Evolutionary conservation across 1,140 invertebrate genomes (phyloP), one percentile per base, ranked within the genome.

Genomic region (Leptopilina clavipes): DNA sequence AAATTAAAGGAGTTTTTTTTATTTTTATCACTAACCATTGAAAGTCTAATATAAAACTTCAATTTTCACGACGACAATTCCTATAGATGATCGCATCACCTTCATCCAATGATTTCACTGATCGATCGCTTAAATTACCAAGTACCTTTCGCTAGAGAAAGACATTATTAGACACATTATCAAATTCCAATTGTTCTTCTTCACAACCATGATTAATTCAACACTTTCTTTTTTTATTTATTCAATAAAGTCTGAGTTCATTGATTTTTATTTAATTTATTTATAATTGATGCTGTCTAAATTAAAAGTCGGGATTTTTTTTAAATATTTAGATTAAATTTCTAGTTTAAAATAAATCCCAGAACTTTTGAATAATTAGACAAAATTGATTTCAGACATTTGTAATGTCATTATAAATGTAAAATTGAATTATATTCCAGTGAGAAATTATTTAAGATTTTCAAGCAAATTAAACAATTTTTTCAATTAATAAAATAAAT

Each of bases 141-240:
- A 71, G 74, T 83, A 52, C 70, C n/a, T 79, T 84, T 84, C 71
- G 75, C 84, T 85, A 85, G 76, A 81, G 82, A 85, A 84, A 84
- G 72, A 84, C 72, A 82, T 70, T 9, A 81, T 81, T 78, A 81
- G 75, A 83, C 76, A 82, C 48, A 77, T 22, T 76, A 19, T 52
- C 31, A 56, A 76, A 52, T 77, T 70, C 73, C 56, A 71, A 43
- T 71, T n/a, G 5, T 3, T 71, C n/a, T 43, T 71, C 40, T 17
- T 71, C 37, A 71, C 37, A 71, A 71, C 70, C 70, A 71, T 71
- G 8, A 71, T 1, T 44, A 17, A 40, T 44, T 71, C 7, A 43
- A 6, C 9, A 25, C 19, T 3, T 25, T 19, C 14, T 65, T 65
- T 22, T 65, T 65, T 25, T 9, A 5, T 3, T 31, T 14, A 65